These are phyloP conservation scores for Mareca penelope DNA, from an alignment of 2,797 vertebrate genomes.

Conservation along the genomic window DNA sequence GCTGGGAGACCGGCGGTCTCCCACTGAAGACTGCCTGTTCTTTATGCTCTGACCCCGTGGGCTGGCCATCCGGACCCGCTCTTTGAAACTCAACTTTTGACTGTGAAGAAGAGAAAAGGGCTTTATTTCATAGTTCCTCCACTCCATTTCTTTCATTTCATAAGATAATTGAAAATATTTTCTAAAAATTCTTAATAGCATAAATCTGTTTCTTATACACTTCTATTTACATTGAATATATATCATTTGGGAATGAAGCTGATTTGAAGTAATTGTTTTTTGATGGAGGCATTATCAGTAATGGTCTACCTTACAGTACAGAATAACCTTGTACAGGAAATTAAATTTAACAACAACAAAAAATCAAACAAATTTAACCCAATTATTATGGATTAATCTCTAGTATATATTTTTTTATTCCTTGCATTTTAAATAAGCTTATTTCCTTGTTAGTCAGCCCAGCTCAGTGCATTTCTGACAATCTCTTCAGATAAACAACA, in stretches of 20 bases:
- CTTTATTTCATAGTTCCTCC: conserved; percentile 52
- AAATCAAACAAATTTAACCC: background rate
- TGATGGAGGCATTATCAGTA: background rate
- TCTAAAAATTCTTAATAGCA: background rate
- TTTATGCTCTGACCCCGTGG: conserved; percentile 95
- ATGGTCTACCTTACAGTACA: background rate
- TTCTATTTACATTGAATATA: background rate
- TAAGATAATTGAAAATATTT: background rate
- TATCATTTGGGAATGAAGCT: conserved; percentile 3
- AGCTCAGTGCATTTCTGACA: conserved; percentile 58
- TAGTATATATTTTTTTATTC: background rate
- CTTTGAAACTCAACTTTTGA: conserved; percentile 96
- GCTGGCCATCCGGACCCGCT: conserved; percentile 94
- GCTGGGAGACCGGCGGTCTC: conserved; percentile 90
- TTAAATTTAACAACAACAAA: background rate
- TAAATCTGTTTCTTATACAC: background rate
- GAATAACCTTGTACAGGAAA: conserved; percentile 7
- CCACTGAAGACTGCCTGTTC: conserved; percentile 88
- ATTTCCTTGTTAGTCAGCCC: conserved; percentile 21
- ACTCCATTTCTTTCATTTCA: background rate
- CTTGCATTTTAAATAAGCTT: conserved; percentile 14
- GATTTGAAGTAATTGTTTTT: conserved; percentile 3
- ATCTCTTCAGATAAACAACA: conserved; percentile 51
- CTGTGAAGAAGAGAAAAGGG: conserved; percentile 77
- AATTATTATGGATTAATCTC: background rate